A percentile compares a stretch with the other conserved stretches of the same genome.
Evolutionary conservation across 2,113 vertebrate genomes (phyloP).

Genomic region (Rissa tridactyla): DNA sequence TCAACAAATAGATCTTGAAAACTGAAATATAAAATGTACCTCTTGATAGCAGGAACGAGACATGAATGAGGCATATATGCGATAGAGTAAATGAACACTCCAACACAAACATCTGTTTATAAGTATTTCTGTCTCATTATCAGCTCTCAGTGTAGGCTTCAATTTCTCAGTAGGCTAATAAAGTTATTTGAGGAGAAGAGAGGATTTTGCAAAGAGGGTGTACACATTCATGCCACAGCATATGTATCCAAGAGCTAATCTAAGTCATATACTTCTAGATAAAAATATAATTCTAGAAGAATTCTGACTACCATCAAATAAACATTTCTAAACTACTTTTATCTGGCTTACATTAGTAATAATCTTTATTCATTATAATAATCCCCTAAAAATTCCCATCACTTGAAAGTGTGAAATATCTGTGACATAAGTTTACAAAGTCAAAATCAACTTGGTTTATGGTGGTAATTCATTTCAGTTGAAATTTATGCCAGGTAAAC

Average conservation of each 20-base stretch:
- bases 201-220: neutral
- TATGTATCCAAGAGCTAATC: neutral
- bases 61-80: neutral
- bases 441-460: neutral
- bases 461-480: neutral
- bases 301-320: neutral
- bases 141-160: neutral
- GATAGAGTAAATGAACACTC: neutral
- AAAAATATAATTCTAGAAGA: neutral
- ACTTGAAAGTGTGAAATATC: slow-evolving; percentile 43
- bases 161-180: neutral
- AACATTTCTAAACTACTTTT: neutral
- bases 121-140: neutral
- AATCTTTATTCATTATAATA: neutral
- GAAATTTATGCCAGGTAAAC: slow-evolving; percentile 9
- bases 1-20: neutral
- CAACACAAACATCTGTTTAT: neutral
- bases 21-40: neutral
- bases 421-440: neutral
- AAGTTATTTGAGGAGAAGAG: neutral
- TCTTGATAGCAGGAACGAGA: neutral
- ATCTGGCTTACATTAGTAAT: neutral
- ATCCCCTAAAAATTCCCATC: neutral
- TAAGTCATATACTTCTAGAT: neutral
- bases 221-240: neutral